Conservation (phyloP, 2,888 invertebrate species). For the Cantharis rustica region DNA sequence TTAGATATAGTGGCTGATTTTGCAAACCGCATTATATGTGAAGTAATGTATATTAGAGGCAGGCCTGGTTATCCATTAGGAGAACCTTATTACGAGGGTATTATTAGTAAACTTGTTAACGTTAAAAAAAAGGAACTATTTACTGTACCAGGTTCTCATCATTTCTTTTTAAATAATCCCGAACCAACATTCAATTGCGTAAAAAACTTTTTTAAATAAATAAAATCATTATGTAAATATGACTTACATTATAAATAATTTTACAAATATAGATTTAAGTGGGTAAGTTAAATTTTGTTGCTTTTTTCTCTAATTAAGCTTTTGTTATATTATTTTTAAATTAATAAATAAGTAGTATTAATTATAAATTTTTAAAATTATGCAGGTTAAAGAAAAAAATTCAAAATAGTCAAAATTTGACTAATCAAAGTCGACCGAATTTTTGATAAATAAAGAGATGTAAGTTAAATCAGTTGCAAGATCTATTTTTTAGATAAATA, state of each 20-base stretch:
- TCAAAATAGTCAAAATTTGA: too few species aligned
- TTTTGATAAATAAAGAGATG: too few species aligned
- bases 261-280: neutral
- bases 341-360: neutral
- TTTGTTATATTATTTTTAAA: neutral
- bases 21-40: constrained; percentile 73
- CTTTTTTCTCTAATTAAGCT: neutral
- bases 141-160: neutral
- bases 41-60: constrained; percentile 78
- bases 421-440: too few species aligned
- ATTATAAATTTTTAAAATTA: too few species aligned
- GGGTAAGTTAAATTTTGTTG: neutral
- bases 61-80: constrained; percentile 73
- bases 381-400: too few species aligned
- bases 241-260: neutral
- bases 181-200: neutral
- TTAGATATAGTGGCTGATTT: constrained; percentile 70
- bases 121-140: neutral
- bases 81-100: constrained; percentile 66
- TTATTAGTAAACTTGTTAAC: constrained; percentile 61
- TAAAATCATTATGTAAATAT: neutral
- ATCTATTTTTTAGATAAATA: too few species aligned
- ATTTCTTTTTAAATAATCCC: constrained; percentile 10
- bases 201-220: neutral
- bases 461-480: too few species aligned